phyloP scores from a whole-genome alignment of 1,140 invertebrate species.

The Magallana ariakensis region DNA sequence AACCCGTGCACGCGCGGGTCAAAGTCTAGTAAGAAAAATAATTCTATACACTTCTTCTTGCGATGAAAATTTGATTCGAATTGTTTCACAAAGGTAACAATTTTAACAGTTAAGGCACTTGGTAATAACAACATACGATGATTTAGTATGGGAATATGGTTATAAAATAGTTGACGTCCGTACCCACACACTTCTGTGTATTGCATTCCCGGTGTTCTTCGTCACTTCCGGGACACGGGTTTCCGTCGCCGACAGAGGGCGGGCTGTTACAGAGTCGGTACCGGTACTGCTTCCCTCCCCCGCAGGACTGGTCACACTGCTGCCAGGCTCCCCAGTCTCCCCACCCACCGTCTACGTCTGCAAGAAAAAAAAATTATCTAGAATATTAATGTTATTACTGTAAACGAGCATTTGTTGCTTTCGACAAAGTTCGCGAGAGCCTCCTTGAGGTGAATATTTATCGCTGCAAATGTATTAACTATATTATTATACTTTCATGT shows the following conservation, averaged over 20 bases:
- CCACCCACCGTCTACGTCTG: conserved; percentile 71
- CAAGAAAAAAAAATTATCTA: background rate
- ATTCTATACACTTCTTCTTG: too few species aligned
- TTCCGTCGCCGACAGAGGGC: conserved; percentile 70
- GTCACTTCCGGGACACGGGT: conserved; percentile 68
- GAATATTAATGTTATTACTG: background rate
- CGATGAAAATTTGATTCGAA: too few species aligned
- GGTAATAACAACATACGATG: too few species aligned
- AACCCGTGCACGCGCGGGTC: too few species aligned
- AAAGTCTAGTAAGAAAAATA: too few species aligned
- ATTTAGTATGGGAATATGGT: too few species aligned
- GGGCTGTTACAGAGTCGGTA: conserved; percentile 73
- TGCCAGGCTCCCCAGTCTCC: conserved; percentile 70
- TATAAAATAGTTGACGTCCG: background rate
- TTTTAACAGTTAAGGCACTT: too few species aligned
- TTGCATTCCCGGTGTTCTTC: conserved; percentile 59
- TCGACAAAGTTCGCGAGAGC: too few species aligned
- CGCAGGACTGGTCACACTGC: conserved; percentile 70
- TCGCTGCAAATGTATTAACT: too few species aligned
- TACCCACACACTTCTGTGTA: conserved; percentile 57
- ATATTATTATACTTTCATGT: too few species aligned
- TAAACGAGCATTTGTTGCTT: background rate
- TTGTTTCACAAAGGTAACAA: too few species aligned
- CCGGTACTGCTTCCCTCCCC: conserved; percentile 67
- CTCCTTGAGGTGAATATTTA: too few species aligned